A percentile compares a stretch with the other conserved stretches of the same genome.
These are phyloP conservation scores for Rhinogobius similis DNA, from an alignment of 2,113 vertebrate genomes.

Conservation along the genomic window DNA sequence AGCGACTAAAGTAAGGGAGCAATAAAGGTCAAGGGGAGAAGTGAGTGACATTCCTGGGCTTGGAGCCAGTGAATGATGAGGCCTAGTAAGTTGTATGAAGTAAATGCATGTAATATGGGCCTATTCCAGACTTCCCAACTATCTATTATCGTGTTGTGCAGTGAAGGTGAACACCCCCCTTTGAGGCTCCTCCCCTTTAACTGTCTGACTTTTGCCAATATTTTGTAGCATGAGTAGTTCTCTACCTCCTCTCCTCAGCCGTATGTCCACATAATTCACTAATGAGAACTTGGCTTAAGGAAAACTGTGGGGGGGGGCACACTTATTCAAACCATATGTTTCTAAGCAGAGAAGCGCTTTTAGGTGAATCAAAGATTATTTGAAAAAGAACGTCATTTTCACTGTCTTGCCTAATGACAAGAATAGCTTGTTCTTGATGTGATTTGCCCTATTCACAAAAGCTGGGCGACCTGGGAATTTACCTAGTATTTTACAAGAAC, in stretches of 20 bases:
- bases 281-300: conserved; percentile 63
- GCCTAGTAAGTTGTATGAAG: conserved; percentile 33
- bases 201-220: conserved; percentile 10
- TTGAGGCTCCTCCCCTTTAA: conserved; percentile 16
- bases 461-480: too few relatives aligned
- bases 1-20: conserved; percentile 51
- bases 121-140: conserved; percentile 26
- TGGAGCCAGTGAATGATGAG: conserved; percentile 50
- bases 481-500: too few relatives aligned
- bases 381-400: conserved; percentile 35
- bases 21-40: conserved; percentile 57
- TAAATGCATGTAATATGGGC: conserved; percentile 58
- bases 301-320: conserved; percentile 56
- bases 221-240: conserved; percentile 28
- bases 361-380: conserved; percentile 63
- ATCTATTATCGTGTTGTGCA: conserved; percentile 42
- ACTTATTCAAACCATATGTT: conserved; percentile 74
- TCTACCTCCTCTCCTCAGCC: conserved; percentile 34
- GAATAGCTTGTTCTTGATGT: too few relatives aligned
- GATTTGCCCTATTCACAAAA: not conserved
- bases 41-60: conserved; percentile 64
- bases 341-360: conserved; percentile 48
- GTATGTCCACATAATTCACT: conserved; percentile 63
- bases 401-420: conserved; percentile 20
- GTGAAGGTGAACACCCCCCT: conserved; percentile 11